Evolutionary conservation across 2,888 invertebrate genomes (phyloP).

Genomic region (Zygogramma bicolorata): DNA sequence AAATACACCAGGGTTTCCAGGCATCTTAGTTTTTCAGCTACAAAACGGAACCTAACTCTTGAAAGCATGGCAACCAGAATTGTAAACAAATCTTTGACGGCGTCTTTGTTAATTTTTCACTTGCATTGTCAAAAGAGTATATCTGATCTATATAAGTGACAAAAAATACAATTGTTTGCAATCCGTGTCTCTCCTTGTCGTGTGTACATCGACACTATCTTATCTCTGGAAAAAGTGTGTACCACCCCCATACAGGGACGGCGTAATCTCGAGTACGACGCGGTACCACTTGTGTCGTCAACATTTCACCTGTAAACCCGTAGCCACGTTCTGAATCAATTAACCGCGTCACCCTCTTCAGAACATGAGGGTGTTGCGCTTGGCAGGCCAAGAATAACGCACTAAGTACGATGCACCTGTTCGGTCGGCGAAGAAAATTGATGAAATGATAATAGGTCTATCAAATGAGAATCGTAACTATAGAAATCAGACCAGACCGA

Average conservation of each 20-base stretch:
- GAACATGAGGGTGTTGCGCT: constrained; percentile 49
- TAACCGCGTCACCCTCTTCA: constrained; percentile 38
- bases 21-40: too few species aligned
- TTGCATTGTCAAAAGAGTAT: too few species aligned
- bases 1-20: too few species aligned
- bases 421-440: constrained; percentile 46
- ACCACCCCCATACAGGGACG: neutral
- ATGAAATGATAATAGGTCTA: constrained; percentile 18
- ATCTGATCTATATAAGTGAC: too few species aligned
- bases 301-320: constrained; percentile 20
- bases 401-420: constrained; percentile 46
- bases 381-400: constrained; percentile 50
- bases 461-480: neutral
- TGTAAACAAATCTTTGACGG: too few species aligned
- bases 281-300: neutral
- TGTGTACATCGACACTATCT: neutral
- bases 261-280: neutral
- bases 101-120: too few species aligned
- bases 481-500: neutral
- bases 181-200: too few species aligned
- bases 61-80: too few species aligned
- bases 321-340: constrained; percentile 36
- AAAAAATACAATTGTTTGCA: too few species aligned
- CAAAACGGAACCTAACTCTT: too few species aligned
- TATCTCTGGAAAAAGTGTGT: constrained; percentile 13